Evolutionary conservation across 2,888 invertebrate species (phyloP), one percentile per base, ranked within the genome.

Genomic region (Eristalis intricaria): DNA sequence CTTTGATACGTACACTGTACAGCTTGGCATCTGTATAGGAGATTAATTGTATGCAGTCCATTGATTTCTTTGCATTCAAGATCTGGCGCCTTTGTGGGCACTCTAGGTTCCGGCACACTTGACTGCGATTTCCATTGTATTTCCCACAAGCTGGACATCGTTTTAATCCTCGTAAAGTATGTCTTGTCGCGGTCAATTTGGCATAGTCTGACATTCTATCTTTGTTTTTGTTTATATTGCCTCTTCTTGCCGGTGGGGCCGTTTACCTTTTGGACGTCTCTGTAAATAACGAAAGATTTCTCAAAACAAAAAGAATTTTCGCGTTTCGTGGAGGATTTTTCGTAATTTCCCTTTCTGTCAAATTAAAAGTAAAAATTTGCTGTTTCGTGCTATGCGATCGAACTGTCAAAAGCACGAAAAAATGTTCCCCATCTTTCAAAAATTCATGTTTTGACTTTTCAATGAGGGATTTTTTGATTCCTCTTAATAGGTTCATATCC

Each of bases 61-160:
- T 90, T 0, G 90, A 89, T 50, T 89, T 89, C 56, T 88, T 88
- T 5, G 77, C 56, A 7, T 87, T 89, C 4, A 92, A 84, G 7
- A 89, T 88, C 26, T 91, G 90, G 22, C 90, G 90, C 40, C 92
- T 89, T 19, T 91, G 90, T n/a, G 90, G 89, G 35, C 92, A 92
- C 4, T 89, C 74, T 2, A 65, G 19, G 79, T 92, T 92, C 5
- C 90, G 89, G 70, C 92, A 92, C 1, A 91, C 77, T 26, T 90
- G 86, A 1, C 96, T 96, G 74, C 97, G 93, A 0, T 96, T 96
- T 2, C 97, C 97, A 92, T 96, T 97, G 87, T 95, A 95, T 1
- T 95, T 95, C 0, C 96, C 96, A 93, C 97, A 97, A 90, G 95
- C 95, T 0, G 95, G 95, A 90, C 97, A 97, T 90, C 95, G 96